phyloP scores from a whole-genome alignment of 2,888 invertebrate species.

The Drosophila yooni region DNA sequence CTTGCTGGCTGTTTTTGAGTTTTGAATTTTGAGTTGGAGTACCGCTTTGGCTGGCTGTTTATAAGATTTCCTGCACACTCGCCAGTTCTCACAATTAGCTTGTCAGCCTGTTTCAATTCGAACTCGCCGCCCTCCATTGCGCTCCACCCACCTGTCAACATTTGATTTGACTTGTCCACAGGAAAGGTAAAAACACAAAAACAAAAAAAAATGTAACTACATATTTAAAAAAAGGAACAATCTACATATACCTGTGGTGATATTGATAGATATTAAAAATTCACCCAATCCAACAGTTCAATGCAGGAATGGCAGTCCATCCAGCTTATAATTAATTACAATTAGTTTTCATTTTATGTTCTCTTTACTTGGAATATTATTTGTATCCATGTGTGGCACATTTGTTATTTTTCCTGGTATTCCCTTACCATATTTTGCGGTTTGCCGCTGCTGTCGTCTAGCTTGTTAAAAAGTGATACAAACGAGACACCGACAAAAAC shows the following conservation, averaged over 20 bases:
- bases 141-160: conserved; percentile 68
- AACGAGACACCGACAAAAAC: conserved; percentile 30
- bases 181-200: conserved; percentile 21
- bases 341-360: conserved; percentile 40
- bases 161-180: conserved; percentile 60
- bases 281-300: conserved; percentile 27
- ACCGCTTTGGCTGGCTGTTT: conserved; percentile 27
- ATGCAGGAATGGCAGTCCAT: conserved; percentile 13
- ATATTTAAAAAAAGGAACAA: conserved; percentile 2
- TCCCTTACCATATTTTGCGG: conserved; percentile 60
- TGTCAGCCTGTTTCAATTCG: conserved; percentile 43
- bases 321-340: conserved; percentile 70
- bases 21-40: background rate
- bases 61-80: conserved; percentile 64
- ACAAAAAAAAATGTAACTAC: conserved; percentile 13
- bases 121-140: conserved; percentile 30
- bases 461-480: conserved; percentile 57
- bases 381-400: background rate
- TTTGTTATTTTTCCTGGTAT: conserved; percentile 13
- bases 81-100: conserved; percentile 73
- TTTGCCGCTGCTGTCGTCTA: conserved; percentile 67
- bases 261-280: conserved; percentile 40
- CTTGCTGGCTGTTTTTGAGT: background rate
- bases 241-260: background rate
- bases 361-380: conserved; percentile 4